Percentiles rank a stretch among this genome's conserved stretches.
These are phyloP conservation scores for Myocastor coypus DNA, from an alignment of 2,113 vertebrate genomes.

Conservation along the genomic window DNA sequence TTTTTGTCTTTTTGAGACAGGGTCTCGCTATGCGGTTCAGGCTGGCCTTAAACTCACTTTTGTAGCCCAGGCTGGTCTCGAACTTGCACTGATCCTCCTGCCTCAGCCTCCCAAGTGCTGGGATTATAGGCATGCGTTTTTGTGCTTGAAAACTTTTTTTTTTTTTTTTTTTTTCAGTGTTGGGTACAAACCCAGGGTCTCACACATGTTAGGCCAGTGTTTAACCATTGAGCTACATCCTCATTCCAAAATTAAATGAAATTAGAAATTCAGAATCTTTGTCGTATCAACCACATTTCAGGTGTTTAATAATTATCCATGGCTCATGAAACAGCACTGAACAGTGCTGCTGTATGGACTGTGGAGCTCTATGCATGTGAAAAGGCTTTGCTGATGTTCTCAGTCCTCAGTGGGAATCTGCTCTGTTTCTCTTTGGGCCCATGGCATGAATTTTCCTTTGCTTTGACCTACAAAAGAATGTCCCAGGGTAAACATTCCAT, in stretches of 20 bases:
- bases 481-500: conserved; percentile 49
- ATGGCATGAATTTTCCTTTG: conserved; percentile 9
- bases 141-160: background rate
- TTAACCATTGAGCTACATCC: background rate
- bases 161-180: too few relatives aligned
- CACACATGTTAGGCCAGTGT: background rate
- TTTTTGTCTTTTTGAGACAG: too few relatives aligned
- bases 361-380: background rate
- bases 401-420: background rate
- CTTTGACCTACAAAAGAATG: conserved; percentile 68
- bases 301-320: background rate
- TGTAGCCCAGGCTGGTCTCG: too few relatives aligned
- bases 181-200: background rate
- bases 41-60: too few relatives aligned
- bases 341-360: too few relatives aligned
- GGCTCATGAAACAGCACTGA: background rate
- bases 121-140: too few relatives aligned
- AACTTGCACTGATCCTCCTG: too few relatives aligned
- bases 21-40: too few relatives aligned
- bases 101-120: too few relatives aligned
- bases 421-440: background rate
- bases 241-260: background rate
- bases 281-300: background rate
- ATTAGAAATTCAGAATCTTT: conserved; percentile 3
- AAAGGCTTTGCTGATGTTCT: background rate